These are phyloP conservation scores for Anthoptus insignis DNA, from an alignment of 2,888 invertebrate genomes.

Conservation along the genomic window DNA sequence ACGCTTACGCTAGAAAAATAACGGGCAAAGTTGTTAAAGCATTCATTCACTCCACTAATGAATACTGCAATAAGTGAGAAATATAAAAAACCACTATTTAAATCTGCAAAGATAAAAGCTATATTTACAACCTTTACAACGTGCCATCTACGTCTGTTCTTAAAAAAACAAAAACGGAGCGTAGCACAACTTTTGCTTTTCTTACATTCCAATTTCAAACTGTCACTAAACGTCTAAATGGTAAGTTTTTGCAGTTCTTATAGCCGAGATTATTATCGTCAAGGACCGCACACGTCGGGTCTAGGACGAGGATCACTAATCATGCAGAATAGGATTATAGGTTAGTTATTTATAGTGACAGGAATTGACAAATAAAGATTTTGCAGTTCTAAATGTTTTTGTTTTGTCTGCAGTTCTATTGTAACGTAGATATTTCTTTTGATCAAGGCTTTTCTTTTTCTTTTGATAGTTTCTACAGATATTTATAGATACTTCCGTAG, in stretches of 20 bases:
- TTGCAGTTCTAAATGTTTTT: background rate
- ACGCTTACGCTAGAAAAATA: no score
- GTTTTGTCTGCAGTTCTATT: background rate
- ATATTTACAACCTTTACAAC: background rate
- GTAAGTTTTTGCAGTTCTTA: slow-evolving; percentile 23
- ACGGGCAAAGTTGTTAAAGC: background rate
- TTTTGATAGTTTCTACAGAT: no score
- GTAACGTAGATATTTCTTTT: no score
- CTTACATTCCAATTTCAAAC: slow-evolving; percentile 12
- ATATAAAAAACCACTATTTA: no score
- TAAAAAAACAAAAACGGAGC: background rate
- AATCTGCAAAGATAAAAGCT: background rate
- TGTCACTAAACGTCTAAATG: slow-evolving; percentile 18
- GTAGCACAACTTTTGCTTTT: background rate
- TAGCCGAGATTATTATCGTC: slow-evolving; percentile 20
- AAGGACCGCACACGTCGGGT: slow-evolving; percentile 31
- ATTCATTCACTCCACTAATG: background rate
- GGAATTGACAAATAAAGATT: no score
- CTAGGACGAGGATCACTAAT: background rate
- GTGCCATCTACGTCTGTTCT: background rate
- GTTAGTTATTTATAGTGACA: slow-evolving; percentile 29
- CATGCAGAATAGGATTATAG: slow-evolving; percentile 10
- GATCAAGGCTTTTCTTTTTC: no score
- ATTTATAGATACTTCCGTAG: no score
- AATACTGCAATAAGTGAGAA: background rate